Conservation (phyloP, 2,113 vertebrate species). For the Trematocara stigmaticum region DNA sequence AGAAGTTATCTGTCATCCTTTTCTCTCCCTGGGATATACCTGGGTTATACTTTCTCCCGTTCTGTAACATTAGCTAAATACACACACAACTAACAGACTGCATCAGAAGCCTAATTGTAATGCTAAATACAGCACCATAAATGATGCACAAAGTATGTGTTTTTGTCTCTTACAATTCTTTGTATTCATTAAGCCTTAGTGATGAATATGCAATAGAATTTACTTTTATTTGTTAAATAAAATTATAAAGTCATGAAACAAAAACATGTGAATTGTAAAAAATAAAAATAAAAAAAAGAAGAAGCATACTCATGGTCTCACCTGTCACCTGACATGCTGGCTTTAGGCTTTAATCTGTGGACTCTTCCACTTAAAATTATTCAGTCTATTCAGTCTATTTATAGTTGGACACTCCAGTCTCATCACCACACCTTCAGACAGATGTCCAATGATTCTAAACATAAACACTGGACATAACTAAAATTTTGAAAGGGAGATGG, state of each 20-base stretch:
- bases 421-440: fast-evolving
- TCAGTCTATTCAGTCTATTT: neutral
- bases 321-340: fast-evolving
- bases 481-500: fast-evolving
- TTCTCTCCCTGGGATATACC: neutral
- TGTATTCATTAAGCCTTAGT: neutral
- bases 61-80: fast-evolving
- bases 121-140: neutral
- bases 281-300: fast-evolving
- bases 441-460: neutral
- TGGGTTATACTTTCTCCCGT: fast-evolving
- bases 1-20: fast-evolving
- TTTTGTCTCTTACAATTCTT: neutral
- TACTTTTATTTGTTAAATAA: neutral
- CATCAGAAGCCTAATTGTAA: neutral
- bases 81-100: neutral
- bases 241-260: fast-evolving
- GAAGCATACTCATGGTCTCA: fast-evolving
- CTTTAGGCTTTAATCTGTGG: neutral
- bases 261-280: fast-evolving
- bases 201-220: fast-evolving
- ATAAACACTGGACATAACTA: neutral
- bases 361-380: fast-evolving
- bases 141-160: fast-evolving
- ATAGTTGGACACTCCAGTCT: neutral